Percentiles rank a stretch among this genome's conserved stretches.
Conservation (phyloP, 2,797 vertebrate genomes). For the Coregonus suidteri region DNA sequence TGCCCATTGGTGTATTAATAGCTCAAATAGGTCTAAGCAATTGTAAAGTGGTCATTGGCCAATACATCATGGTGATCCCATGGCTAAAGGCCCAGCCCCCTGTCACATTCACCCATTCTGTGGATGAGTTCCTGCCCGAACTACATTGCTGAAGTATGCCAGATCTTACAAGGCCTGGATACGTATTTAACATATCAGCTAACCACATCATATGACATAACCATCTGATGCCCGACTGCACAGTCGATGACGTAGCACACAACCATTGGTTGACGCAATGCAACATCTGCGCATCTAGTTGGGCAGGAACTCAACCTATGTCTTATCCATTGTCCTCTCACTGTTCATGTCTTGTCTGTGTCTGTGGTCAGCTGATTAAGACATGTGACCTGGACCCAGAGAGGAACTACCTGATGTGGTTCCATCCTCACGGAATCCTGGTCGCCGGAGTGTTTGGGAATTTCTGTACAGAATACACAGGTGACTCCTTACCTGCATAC, state of each 20-base stretch:
- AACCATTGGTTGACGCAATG: no score
- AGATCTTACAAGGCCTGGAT: no score
- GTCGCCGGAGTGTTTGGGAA: constrained; percentile 77
- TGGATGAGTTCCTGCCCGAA: no score
- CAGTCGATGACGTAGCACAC: no score
- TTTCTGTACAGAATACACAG: constrained; percentile 53
- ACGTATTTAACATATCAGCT: no score
- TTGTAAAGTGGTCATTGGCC: background rate
- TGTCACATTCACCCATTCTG: background rate
- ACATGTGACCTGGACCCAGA: constrained; percentile 72
- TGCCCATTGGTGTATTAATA: background rate
- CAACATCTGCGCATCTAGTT: no score
- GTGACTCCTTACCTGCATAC: constrained; percentile 71
- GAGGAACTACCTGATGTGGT: constrained; percentile 78
- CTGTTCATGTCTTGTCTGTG: background rate
- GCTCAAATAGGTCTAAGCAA: background rate
- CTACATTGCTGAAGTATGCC: no score
- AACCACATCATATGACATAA: no score
- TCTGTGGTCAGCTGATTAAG: constrained; percentile 69
- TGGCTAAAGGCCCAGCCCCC: background rate
- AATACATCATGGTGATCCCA: background rate
- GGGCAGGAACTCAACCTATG: no score
- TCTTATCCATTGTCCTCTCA: background rate
- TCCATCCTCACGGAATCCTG: constrained; percentile 77
- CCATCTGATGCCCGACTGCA: no score